phyloP scores from a whole-genome alignment of 2,888 invertebrate genomes.

The Saturnia pavonia region DNA sequence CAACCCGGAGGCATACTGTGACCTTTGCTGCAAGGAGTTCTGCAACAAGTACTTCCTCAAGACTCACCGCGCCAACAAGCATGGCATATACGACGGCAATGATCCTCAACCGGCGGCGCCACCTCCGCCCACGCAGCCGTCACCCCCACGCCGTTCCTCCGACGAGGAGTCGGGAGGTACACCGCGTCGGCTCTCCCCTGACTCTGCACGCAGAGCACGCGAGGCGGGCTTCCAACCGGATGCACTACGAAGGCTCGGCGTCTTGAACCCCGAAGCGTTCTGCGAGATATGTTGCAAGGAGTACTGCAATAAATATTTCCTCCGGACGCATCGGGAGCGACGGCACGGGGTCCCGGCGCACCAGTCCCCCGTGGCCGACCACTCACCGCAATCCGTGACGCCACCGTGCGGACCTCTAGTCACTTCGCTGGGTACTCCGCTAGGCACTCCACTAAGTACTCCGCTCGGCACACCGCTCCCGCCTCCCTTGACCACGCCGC shows the following conservation, averaged over 20 bases:
- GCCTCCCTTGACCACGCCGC: conserved; percentile 84
- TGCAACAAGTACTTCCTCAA: conserved; percentile 99
- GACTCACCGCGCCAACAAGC: conserved; percentile 98
- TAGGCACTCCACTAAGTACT: conserved; percentile 40
- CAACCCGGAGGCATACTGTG: conserved; percentile 98
- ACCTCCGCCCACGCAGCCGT: conserved; percentile 66
- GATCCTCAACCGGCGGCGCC: conserved; percentile 62
- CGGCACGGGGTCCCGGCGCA: conserved; percentile 89
- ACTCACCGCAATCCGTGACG: conserved; percentile 78
- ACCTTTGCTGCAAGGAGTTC: conserved; percentile 98
- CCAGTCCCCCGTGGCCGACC: conserved; percentile 58
- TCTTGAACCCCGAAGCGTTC: conserved; percentile 93
- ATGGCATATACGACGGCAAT: conserved; percentile 91
- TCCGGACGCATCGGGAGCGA: conserved; percentile 95
- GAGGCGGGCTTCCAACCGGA: conserved; percentile 88
- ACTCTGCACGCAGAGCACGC: conserved; percentile 84
- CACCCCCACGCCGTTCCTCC: conserved; percentile 73
- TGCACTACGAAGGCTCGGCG: conserved; percentile 88
- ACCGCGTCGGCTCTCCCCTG: conserved; percentile 82
- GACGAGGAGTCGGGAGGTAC: conserved; percentile 77
- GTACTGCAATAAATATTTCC: conserved; percentile 95
- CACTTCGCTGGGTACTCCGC: conserved; percentile 44
- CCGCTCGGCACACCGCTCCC: conserved; percentile 83
- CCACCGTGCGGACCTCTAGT: conserved; percentile 45
- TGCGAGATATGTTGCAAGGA: conserved; percentile 96